Percentiles rank a stretch among this genome's conserved stretches.
These are phyloP conservation scores for Clarias batrachus DNA, from an alignment of 2,113 vertebrate species.

Conservation along the genomic window DNA sequence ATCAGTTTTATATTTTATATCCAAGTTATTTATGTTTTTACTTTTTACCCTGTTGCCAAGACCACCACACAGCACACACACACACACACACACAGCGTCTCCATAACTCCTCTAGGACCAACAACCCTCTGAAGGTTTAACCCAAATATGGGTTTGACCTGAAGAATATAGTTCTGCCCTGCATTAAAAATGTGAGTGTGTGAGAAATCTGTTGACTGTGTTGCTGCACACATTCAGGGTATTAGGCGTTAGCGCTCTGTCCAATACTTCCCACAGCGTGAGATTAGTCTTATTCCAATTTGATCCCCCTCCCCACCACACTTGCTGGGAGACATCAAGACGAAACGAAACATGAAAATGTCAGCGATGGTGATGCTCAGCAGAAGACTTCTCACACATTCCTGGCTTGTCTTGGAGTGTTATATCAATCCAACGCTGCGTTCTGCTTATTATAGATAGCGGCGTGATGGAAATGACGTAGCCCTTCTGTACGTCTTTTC, in stretches of 20 bases:
- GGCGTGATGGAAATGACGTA: neutral
- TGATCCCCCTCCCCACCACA: neutral
- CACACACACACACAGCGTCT: neutral
- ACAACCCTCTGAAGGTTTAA: neutral
- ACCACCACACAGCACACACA: neutral
- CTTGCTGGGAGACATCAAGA: constrained; percentile 19
- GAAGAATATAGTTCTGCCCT: neutral
- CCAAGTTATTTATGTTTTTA: neutral
- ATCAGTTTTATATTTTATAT: too few species aligned
- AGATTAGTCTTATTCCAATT: constrained; percentile 21
- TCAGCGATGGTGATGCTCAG: constrained; percentile 1
- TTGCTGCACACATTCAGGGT: neutral
- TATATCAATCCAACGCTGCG: neutral
- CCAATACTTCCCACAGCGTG: neutral
- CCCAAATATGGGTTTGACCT: neutral
- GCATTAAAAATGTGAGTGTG: neutral
- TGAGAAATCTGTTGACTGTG: constrained; percentile 3
- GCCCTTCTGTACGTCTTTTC: neutral
- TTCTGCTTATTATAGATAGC: neutral
- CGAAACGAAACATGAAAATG: constrained; percentile 19
- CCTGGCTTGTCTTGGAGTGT: neutral
- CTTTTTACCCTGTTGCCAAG: neutral
- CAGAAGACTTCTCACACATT: constrained; percentile 8
- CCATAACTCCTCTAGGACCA: neutral
- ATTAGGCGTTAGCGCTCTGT: neutral